Percentiles rank a stretch among this genome's conserved stretches.
Evolutionary conservation across 2,797 vertebrate species (phyloP).

Genomic region (Calcarius lapponicus): DNA sequence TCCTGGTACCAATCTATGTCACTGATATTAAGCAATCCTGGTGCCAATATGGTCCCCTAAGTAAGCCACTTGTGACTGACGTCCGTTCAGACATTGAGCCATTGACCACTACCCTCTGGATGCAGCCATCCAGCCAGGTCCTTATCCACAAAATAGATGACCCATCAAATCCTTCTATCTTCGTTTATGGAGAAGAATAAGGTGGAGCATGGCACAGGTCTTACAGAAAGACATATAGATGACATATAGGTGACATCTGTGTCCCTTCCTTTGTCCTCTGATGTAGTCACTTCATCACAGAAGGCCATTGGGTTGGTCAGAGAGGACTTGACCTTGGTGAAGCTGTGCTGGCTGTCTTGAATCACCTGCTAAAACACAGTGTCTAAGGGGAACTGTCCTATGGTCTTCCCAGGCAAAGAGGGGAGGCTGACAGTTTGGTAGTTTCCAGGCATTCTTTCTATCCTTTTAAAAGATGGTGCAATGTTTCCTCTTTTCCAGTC

Average conservation of each 20-base stretch:
- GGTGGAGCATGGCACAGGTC: neutral
- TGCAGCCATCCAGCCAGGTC: neutral
- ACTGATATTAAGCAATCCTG: neutral
- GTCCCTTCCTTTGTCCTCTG: neutral
- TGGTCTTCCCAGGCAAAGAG: neutral
- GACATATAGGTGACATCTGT: rapidly evolving
- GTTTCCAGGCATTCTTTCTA: neutral
- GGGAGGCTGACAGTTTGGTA: rapidly evolving
- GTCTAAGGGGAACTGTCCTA: neutral
- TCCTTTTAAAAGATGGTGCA: neutral
- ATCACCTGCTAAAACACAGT: neutral
- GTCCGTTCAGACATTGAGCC: neutral
- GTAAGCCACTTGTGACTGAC: neutral
- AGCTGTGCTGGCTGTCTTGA: neutral
- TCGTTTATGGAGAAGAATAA: neutral
- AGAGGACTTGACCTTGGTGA: neutral
- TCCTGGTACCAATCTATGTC: neutral
- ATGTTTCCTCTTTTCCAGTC: neutral
- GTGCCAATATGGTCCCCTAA: rapidly evolving
- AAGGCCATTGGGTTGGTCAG: neutral
- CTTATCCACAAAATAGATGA: neutral
- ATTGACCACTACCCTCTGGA: neutral
- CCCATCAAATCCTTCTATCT: neutral
- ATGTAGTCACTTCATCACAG: neutral
- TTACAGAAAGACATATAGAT: neutral